Evolutionary conservation across 2,113 vertebrate species (phyloP), one percentile per base, ranked within the genome.

Genomic region (Bothrops jararaca): DNA sequence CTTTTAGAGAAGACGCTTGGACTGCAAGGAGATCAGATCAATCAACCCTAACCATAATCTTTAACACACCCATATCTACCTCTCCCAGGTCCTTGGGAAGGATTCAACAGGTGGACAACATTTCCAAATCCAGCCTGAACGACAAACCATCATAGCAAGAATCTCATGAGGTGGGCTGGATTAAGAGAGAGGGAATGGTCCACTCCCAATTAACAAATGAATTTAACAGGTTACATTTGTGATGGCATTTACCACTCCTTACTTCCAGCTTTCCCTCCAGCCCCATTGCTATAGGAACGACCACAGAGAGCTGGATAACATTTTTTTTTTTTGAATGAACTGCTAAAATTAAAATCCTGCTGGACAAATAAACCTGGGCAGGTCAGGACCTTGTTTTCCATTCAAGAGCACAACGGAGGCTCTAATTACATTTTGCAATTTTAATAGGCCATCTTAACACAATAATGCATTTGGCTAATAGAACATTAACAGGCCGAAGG

Each of bases 371-470:
- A 64, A 34, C 18, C 18, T 23, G 5, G 91, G 89, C 93, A 94
- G 93, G 92, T 94, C 91, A 97, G 86, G 93, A 94, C 94, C 91
- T 88, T 90, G 91, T 64, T 95, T 95, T 95, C 95, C 96, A 80
- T 92, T 93, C 86, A 92, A 91, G 93, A 95, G 85, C 92, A 88
- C 94, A 92, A 95, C 89, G 91, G 94, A 96, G 96, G 29, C 0
- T 93, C 93, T 96, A 96, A 96, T 97, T 96, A 95, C 96, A 95
- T 95, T 96, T 96, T 97, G 95, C 97, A 97, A 96, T 96, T 97
- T 96, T 94, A 96, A 97, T 97, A 95, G 92, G 85, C 39, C 88
- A 91, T 91, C 96, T 97, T 96, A 97, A 87, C 96, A 97, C 96
- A 96, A 96, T 95, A 96, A 97, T 96, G 87, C 87, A 95, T 95